Conservation (phyloP, 2,113 vertebrate genomes). For the Phaethornis superciliosus region DNA sequence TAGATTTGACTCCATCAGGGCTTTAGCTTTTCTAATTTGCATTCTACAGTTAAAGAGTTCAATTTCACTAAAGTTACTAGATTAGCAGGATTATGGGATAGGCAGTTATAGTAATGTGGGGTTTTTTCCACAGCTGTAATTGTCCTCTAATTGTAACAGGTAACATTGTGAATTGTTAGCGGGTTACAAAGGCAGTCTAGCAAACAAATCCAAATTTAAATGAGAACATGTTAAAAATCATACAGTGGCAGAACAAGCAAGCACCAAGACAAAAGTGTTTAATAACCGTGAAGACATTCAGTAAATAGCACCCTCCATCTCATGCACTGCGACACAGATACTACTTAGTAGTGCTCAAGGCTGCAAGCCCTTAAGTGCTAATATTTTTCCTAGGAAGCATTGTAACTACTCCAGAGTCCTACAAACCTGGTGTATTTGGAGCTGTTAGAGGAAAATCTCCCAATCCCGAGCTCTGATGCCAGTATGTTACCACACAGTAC, state of each 20-base stretch:
- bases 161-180: not conserved
- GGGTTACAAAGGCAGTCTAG: not conserved
- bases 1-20: too few relatives aligned
- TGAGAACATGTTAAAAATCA: not conserved
- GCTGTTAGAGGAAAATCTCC: not conserved
- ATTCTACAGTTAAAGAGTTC: not conserved
- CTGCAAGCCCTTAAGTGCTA: not conserved
- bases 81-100: slow-evolving; percentile 6
- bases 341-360: not conserved
- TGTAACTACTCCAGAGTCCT: slow-evolving; percentile 1
- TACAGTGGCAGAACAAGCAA: not conserved
- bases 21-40: too few relatives aligned
- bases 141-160: slow-evolving; percentile 15
- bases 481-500: not conserved
- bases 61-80: not conserved
- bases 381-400: not conserved
- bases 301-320: not conserved
- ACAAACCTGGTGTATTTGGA: not conserved
- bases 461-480: not conserved
- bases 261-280: not conserved
- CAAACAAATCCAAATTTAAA: not conserved
- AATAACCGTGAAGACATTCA: not conserved
- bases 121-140: not conserved
- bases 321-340: not conserved
- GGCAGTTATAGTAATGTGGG: not conserved